Conservation (phyloP, 1,140 invertebrate species). For the Portunus trituberculatus region DNA sequence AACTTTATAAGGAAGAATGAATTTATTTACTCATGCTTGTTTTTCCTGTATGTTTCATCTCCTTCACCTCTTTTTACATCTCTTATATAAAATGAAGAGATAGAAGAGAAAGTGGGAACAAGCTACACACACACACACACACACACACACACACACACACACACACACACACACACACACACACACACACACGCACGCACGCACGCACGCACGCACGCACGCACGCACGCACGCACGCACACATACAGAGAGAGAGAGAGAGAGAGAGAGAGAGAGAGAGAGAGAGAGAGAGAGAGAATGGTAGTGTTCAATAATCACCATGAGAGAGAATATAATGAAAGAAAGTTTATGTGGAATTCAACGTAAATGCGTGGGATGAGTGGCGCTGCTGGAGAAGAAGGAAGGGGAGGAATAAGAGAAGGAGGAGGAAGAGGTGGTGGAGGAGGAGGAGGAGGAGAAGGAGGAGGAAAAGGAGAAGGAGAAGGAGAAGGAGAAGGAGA, state of each 20-base stretch:
- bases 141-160: no score
- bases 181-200: no score
- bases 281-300: neutral
- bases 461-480: neutral
- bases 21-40: no score
- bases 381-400: neutral
- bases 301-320: neutral
- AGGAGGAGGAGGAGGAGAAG: neutral
- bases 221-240: no score
- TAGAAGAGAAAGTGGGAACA: neutral
- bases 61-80: neutral
- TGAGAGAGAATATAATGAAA: neutral
- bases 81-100: neutral
- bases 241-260: neutral
- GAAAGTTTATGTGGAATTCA: neutral
- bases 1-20: no score
- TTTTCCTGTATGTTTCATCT: no score
- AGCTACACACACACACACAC: no score
- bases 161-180: no score
- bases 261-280: neutral
- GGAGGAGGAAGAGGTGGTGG: neutral
- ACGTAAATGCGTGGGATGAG: neutral
- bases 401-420: neutral
- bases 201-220: no score
- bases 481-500: neutral